phyloP scores from a whole-genome alignment of 2,113 vertebrate species.

The Myrmecobius fasciatus region DNA sequence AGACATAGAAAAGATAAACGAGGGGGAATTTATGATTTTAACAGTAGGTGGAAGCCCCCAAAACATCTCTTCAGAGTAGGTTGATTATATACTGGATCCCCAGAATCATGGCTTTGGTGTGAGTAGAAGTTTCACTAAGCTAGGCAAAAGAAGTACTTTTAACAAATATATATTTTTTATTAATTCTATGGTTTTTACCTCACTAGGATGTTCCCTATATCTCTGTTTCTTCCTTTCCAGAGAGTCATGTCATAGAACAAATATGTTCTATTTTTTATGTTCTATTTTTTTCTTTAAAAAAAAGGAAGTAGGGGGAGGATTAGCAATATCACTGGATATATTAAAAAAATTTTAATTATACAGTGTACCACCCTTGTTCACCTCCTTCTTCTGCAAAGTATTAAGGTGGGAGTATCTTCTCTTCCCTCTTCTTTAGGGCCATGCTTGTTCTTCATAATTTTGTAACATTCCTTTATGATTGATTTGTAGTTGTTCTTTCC shows the following conservation, averaged over 20 bases:
- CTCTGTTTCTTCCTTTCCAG: neutral
- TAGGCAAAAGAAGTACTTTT: neutral
- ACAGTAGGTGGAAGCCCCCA: neutral
- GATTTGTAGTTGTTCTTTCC: neutral
- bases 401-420: neutral
- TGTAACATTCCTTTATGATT: neutral
- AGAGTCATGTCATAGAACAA: neutral
- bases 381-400: neutral
- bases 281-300: neutral
- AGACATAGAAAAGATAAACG: neutral
- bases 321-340: neutral
- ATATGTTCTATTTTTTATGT: too few relatives aligned
- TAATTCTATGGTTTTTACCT: neutral
- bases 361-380: neutral
- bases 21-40: neutral
- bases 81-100: neutral
- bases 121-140: neutral
- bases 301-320: neutral
- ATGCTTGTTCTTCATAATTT: neutral
- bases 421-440: neutral
- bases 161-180: neutral
- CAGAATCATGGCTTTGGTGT: neutral
- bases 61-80: neutral
- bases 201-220: neutral
- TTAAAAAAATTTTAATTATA: neutral